Evolutionary conservation across 2,797 vertebrate genomes (phyloP), one percentile per base, ranked within the genome.

Genomic region (Chiroxiphia lanceolata): DNA sequence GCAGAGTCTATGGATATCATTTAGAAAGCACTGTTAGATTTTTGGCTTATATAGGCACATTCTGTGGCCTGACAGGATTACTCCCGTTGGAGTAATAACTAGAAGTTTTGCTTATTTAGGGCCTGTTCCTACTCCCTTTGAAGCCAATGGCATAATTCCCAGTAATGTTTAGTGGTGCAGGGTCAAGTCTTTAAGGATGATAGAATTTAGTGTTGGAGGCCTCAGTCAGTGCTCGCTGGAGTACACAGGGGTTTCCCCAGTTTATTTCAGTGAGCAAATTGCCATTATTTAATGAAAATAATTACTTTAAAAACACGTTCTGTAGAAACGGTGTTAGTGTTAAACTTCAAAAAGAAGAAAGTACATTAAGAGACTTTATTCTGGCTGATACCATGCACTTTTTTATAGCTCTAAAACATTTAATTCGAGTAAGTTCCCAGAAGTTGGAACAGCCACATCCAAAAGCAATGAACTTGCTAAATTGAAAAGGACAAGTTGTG

Each of bases 61-160:
- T 94, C 88, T 97, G 95, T 94, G 93, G 93, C 91, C 92, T 96
- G 90, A 95, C 81, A 95, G 75, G 86, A 93, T 94, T 90, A 87
- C 56, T 97, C 94, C 91, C 57, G 0, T 75, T 95, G 90, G 96
- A 96, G 86, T 92, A 96, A 93, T 96, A 96, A 94, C 70, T 75
- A 12, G 42, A 90, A 94, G 81, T 90, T 94, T 90, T 97, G 93
- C 90, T 94, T 95, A 80, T 93, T 96, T 96, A 96, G 91, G 91
- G 96, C 86, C 78, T 78, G 83, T 96, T 96, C 91, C 94, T 94
- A 63, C 74, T 97, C 77, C 68, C 83, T 93, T 96, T 97, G 96
- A 97, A 96, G 88, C 90, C 93, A 94, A 92, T 96, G 95, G 95
- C 93, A 61, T 74, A 89, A 95, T 92, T 97, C 96, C 94, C 91